These are phyloP conservation scores for Maniola jurtina DNA, from an alignment of 1,140 invertebrate species.

Conservation along the genomic window DNA sequence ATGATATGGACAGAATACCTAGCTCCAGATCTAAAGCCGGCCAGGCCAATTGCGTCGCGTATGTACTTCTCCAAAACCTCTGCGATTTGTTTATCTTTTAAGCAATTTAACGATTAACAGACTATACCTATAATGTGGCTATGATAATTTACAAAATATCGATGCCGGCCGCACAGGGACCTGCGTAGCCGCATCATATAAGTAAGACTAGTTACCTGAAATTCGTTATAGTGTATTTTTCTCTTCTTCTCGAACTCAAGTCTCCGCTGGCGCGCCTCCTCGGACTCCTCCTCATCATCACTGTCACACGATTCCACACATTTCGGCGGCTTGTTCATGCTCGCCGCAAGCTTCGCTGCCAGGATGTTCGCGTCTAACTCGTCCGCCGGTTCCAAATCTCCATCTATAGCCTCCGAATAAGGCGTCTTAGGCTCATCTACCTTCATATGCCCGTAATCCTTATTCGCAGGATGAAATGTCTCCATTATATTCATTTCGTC, in stretches of 20 bases:
- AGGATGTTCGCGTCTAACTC: constrained; percentile 88
- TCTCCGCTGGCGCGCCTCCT: constrained; percentile 83
- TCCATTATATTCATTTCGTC: constrained; percentile 99
- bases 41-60: too few species aligned
- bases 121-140: too few species aligned
- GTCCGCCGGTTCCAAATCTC: constrained; percentile 85
- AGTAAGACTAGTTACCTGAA: constrained; percentile 78
- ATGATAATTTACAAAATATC: too few species aligned
- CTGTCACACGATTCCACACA: constrained; percentile 76
- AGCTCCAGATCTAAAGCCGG: too few species aligned
- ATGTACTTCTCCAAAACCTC: too few species aligned
- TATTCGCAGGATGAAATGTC: constrained; percentile 97
- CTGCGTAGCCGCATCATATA: not conserved
- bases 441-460: constrained; percentile 99
- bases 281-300: constrained; percentile 80
- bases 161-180: too few species aligned
- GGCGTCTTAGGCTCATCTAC: constrained; percentile 99
- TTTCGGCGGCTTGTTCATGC: constrained; percentile 73
- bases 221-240: constrained; percentile 98
- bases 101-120: too few species aligned
- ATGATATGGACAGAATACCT: too few species aligned
- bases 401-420: constrained; percentile 86
- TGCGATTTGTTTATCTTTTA: too few species aligned
- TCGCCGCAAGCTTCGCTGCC: constrained; percentile 84
- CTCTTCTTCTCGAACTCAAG: constrained; percentile 93